These are phyloP conservation scores for Aradophagus sp. DNA, from an alignment of 1,140 invertebrate species.

Conservation along the genomic window DNA sequence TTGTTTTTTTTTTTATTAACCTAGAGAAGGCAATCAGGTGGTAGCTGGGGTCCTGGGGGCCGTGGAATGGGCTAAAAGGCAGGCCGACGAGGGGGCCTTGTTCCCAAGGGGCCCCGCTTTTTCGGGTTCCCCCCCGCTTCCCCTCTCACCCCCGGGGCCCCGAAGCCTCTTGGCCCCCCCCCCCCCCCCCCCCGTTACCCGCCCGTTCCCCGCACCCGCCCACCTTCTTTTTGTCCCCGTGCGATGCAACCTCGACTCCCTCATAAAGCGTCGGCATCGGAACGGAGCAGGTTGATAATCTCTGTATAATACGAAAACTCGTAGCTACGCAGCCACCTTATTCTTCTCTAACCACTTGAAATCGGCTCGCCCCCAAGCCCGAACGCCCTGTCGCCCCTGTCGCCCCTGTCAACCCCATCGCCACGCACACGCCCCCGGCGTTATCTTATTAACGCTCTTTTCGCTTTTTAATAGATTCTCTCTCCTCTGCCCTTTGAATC, in stretches of 20 bases:
- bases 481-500: constrained; percentile 33
- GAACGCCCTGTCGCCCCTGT: constrained; percentile 42
- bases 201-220: no score
- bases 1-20: no score
- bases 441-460: constrained; percentile 57
- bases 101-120: no score
- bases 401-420: constrained; percentile 52
- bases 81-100: no score
- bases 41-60: no score
- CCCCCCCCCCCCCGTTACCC: no score
- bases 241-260: constrained; percentile 34
- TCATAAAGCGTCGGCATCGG: constrained; percentile 61
- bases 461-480: constrained; percentile 48
- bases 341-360: constrained; percentile 64
- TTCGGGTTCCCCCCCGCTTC: no score
- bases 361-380: constrained; percentile 49
- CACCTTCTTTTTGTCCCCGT: constrained; percentile 19
- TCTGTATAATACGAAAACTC: constrained; percentile 74
- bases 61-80: no score
- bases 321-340: constrained; percentile 57
- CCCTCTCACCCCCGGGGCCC: no score
- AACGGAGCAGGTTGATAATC: constrained; percentile 74
- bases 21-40: no score
- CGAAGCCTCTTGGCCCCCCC: no score
- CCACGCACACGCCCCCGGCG: constrained; percentile 47